Percentiles rank a stretch among this genome's conserved stretches.
Conservation (phyloP, 1,140 invertebrate genomes). For the Conopomorpha cramerella region DNA sequence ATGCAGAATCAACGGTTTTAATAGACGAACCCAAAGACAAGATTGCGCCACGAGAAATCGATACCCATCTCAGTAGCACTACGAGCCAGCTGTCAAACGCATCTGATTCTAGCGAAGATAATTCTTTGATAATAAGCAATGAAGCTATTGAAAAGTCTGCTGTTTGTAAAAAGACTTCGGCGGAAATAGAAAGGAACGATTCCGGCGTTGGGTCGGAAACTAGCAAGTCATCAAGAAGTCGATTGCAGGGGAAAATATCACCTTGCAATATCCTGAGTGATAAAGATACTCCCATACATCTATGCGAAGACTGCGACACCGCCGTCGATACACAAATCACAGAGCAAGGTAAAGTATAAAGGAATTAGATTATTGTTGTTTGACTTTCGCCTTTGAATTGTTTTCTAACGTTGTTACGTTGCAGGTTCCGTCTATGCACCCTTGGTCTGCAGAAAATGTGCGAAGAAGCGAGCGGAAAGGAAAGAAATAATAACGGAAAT, state of each 20-base stretch:
- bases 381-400: too few species aligned
- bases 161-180: slow-evolving; percentile 59
- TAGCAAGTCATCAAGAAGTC: slow-evolving; percentile 80
- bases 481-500: slow-evolving; percentile 96
- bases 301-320: slow-evolving; percentile 80
- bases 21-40: slow-evolving; percentile 63
- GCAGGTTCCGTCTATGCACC: slow-evolving; percentile 73
- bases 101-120: slow-evolving; percentile 73
- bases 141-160: slow-evolving; percentile 56
- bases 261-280: slow-evolving; percentile 38
- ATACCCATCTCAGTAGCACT: slow-evolving; percentile 62
- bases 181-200: slow-evolving; percentile 86
- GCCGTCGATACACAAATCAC: slow-evolving; percentile 70
- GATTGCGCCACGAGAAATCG: slow-evolving; percentile 44
- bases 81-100: slow-evolving; percentile 63
- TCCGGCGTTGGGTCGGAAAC: slow-evolving; percentile 93
- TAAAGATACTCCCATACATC: slow-evolving; percentile 58
- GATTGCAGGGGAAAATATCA: slow-evolving; percentile 64
- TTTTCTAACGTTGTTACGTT: too few species aligned
- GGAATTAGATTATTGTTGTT: too few species aligned
- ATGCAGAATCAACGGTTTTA: slow-evolving; percentile 57
- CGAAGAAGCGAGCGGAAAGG: slow-evolving; percentile 83
- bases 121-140: slow-evolving; percentile 64
- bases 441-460: slow-evolving; percentile 84
- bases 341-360: slow-evolving; percentile 67